Base-by-base conservation (phyloP, 2,113 vertebrate genomes). In the Stictonetta naevosa region DNA sequence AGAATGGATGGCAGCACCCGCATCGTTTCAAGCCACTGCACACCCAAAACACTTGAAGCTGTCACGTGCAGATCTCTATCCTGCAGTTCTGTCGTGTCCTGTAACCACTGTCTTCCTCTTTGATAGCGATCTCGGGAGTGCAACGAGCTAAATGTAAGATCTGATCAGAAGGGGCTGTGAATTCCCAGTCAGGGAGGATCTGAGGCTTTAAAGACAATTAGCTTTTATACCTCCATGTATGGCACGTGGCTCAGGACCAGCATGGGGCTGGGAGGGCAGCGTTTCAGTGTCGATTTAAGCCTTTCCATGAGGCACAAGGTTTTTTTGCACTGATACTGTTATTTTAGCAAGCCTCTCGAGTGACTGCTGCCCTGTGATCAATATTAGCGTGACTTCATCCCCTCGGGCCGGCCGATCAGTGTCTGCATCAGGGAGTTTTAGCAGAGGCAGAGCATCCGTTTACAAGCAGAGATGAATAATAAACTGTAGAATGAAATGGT, bases 111-210 rank as follows among this genome's bases (percentile, higher is more conserved):
- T 48, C 36, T 75, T 44, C 67, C 44, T 42, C 53, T 84, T 52
- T 1, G n/a, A 34, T 3, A 74, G 48, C 1, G 3, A 58, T 23
- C 1, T 0, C 4, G 36, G 34, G 28, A 17, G 11, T 17, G 29
- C 23, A 34, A 18, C 4, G 0, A 36, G 60, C 31, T 13, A 74
- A 53, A 29, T 1, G 48, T 11, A 44, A 71, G 48, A 17, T 6
- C 64, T 25, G 63, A 12, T 10, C 3, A 34, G 67, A 44, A 50
- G 62, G 59, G 69, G 34, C 75, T 78, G 28, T 2, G n/a, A 9
- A 68, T 81, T 58, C 58, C 72, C 62, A 34, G 1, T 31, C 23
- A 22, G 40, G 14, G 22, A 63, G 71, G 48, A 17, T 33, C 52
- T 55, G 63, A 53, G 38, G 29, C 8, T 40, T 88, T 85, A 29